Evolutionary conservation across 2,113 vertebrate species (phyloP), one percentile per base, ranked within the genome.

Genomic region (Antigone vipio): DNA sequence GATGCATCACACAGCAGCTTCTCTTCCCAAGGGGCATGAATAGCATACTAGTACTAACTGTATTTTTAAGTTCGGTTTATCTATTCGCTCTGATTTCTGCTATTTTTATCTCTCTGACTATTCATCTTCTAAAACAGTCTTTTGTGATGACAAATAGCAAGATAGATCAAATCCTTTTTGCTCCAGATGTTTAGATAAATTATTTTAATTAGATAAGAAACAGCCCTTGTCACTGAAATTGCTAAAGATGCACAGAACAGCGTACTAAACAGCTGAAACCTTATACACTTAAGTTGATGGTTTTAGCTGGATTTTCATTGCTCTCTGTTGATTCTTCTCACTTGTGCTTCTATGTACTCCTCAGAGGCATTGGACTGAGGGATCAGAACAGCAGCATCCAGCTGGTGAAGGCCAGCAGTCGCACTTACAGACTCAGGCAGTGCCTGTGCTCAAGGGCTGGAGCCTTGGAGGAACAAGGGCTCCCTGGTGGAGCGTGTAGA

Each of bases 171-270:
- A 59, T 93, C 56, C 49, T 77, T 96, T 85, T 87, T 79, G 44
- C 62, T 89, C 79, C 49, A 68, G 76, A 93, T 72, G 68, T 40
- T 60, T 82, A 90, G 67, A 86, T 84, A 78, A 72, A 87, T 55
- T 93, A 92, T 73, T 97, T 93, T 35, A 93, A 63, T 80, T 34
- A 88, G 69, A 35, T 88, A 93, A 87, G 62, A 93, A 86, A 79
- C 79, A 90, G 80, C 13, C 49, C 58, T 81, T 72, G 69, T 45
- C 53, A 58, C 50, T 87, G 35, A 75, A 68, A 92, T 72, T 81
- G 64, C 60, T 72, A 9, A 76, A 91, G 76, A 88, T 55, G 62
- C 47, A 52, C 40, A 50, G 23, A 86, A 93, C n/a, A 81, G n/a
- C 81, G 38, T 13, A 82, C n/a, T 22, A 56, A 79, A 73, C 45